Percentiles rank a stretch among this genome's conserved stretches.
Conservation (phyloP, 2,797 vertebrate genomes). For the Anguilla obscura region DNA sequence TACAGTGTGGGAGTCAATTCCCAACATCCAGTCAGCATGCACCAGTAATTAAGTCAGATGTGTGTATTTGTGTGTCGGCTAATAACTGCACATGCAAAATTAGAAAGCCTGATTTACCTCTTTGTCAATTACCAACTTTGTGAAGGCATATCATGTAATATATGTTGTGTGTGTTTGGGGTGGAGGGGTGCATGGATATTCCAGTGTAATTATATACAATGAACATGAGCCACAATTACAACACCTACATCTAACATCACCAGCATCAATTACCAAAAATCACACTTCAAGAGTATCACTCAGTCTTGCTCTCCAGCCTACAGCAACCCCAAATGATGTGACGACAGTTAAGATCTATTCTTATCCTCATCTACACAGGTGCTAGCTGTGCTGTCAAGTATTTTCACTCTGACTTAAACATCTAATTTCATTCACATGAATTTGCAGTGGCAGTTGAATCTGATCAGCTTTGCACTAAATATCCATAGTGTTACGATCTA, state of each 20-base stretch:
- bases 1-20: constrained; percentile 1
- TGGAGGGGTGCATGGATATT: too few relatives aligned
- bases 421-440: neutral
- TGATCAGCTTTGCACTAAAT: neutral
- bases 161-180: too few relatives aligned
- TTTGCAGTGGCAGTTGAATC: neutral
- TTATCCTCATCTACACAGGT: neutral
- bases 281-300: neutral
- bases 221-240: too few relatives aligned
- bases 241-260: neutral
- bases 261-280: neutral
- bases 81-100: neutral
- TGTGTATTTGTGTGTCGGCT: neutral
- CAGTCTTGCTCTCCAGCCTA: neutral
- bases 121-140: neutral
- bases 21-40: neutral
- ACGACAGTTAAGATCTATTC: neutral
- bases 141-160: neutral
- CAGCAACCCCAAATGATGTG: neutral
- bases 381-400: neutral
- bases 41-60: neutral
- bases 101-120: neutral
- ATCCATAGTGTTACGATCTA: neutral
- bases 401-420: neutral
- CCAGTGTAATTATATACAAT: too few relatives aligned